Conservation (phyloP, 2,797 vertebrate species). For the Muraenolepis orangiensis region DNA sequence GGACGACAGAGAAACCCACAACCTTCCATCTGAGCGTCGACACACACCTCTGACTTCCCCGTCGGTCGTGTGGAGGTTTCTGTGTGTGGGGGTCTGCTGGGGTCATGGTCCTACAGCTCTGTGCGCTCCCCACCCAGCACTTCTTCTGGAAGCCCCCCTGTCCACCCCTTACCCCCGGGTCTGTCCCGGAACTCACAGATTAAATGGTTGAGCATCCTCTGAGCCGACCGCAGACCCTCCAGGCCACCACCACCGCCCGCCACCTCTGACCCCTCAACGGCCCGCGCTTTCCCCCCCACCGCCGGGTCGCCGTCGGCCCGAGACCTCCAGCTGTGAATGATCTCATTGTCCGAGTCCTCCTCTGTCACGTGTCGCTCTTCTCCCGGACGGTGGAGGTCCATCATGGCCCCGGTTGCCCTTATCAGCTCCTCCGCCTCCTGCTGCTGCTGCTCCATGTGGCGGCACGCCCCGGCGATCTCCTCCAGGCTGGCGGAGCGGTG, state of each 20-base stretch:
- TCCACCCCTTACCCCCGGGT: constrained; percentile 46
- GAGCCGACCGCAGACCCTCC: constrained; percentile 60
- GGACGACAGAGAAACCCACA: not conserved
- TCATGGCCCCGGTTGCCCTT: constrained; percentile 59
- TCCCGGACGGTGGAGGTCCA: constrained; percentile 59
- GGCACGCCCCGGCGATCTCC: constrained; percentile 60
- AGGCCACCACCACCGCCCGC: constrained; percentile 29
- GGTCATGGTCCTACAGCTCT: constrained; percentile 53
- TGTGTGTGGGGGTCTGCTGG: not conserved
- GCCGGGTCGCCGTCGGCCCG: constrained; percentile 32
- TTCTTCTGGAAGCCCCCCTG: constrained; percentile 51
- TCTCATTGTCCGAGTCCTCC: constrained; percentile 60
- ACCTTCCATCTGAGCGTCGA: not conserved
- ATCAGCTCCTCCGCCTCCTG: not conserved
- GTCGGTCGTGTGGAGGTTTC: not conserved
- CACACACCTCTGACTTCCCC: not conserved
- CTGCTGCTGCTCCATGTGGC: constrained; percentile 55
- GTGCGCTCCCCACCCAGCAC: constrained; percentile 67
- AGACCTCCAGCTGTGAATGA: constrained; percentile 66
- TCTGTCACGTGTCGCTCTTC: constrained; percentile 14
- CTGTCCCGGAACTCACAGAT: constrained; percentile 49
- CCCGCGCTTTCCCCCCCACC: constrained; percentile 18
- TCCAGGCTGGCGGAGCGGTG: constrained; percentile 73
- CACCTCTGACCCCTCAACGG: constrained; percentile 19
- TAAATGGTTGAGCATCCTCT: constrained; percentile 66